Evolutionary conservation across 2,888 invertebrate genomes (phyloP), one percentile per base, ranked within the genome.

Genomic region (Mayetiola destructor): DNA sequence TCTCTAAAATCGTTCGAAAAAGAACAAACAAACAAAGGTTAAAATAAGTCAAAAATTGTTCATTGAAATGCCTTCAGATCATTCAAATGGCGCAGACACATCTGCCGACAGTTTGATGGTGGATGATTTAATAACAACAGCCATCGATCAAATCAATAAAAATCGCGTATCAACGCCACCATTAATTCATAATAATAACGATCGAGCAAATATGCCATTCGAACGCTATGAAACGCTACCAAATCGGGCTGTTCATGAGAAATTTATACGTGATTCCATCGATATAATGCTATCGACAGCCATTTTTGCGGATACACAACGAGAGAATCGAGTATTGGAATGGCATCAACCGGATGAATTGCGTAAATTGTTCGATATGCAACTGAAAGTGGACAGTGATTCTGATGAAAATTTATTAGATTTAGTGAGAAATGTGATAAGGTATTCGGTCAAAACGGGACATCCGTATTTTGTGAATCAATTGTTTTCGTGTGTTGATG

Each of bases 381-480:
- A 77, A 57, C 73, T 87, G 4, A 74, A 76, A 21, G 71, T 77
- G 10, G 71, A 75, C 8, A 78, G 81, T 4, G 76, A 79, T 36
- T 76, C 78, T 1, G 84, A 88, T 62, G 82, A 84, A 14, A 77
- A 80, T 58, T 74, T 92, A 1, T 66, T 87, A 55, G 73, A 77
- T 32, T 70, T 85, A 10, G 74, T 88, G 59, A 78, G 79, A 60
- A 80, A 84, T 64, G 82, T 87, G 52, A 82, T 91, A 64, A 79
- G 82, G 32, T 88, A 86, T 74, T 91, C 91, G 42, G 91, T 92
- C 1, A 92, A 91, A 72, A 90, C 90, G 1, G 89, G 86, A 1
- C 89, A 91, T 69, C 91, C 90, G 0, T 87, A 85, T 68, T 92
- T 92, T 69, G 84, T 89, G 29, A 92, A 92, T 70, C 91, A 92